Base-by-base conservation (phyloP, 2,797 vertebrate genomes). In the Sternotherus odoratus region DNA sequence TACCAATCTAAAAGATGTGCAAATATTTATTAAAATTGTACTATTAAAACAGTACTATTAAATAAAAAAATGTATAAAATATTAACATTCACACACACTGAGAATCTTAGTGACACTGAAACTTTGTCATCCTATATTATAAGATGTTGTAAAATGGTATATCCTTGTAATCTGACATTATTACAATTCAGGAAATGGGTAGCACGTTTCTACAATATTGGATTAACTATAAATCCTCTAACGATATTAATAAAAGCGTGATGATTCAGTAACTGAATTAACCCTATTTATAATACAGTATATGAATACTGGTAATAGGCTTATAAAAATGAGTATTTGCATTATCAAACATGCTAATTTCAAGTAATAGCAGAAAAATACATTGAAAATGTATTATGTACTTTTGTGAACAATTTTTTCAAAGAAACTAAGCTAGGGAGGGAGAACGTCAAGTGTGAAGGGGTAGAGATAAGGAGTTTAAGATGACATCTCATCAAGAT, bases 291-390 rank as follows among this genome's bases (percentile, higher is more conserved):
- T 72, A 39, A 72, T 69, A 43, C 43, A 43, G 43, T 43, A n/a
- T 0, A 0, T 24, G 66, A 87, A 87, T 77, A 57, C 3, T 46
- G 50, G 6, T 75, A 80, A 63, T 21, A 80, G 57, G 49, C 46
- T 87, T 50, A 36, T 49, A 48, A 80, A 39, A 82, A 60, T 63
- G 33, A 63, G 33, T 80, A n/a, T 5, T 90, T 49, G 17, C 2
- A 2, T 79, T 63, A 28, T 82, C 88, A 54, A 33, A 53, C 16
- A 1, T 69, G 28, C 30, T 77, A 23, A 43, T 28, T 24, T 46
- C 24, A 74, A 54, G 39, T 80, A 39, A 0, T 49, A 63, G 49
- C 43, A 43, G 84, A 79, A 69, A 48, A 60, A 13, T 66, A 9
- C 11, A 2, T 39, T 60, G 88, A 79, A 39, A 56, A 79, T 36